Base-by-base conservation (phyloP, 2,113 vertebrate species). In the Sylvia atricapilla region DNA sequence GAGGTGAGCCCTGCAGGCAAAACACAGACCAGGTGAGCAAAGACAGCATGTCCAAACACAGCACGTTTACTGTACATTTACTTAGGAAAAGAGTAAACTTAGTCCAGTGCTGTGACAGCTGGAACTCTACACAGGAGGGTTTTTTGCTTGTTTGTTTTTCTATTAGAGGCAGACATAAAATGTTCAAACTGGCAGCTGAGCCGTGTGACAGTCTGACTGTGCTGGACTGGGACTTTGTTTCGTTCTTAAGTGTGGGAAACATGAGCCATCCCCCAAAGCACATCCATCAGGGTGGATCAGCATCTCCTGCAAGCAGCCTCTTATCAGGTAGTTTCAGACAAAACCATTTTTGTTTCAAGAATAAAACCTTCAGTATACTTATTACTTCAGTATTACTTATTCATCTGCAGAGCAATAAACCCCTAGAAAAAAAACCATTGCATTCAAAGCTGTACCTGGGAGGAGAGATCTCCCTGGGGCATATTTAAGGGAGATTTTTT, bases 41-140 rank as follows among this genome's bases (percentile, higher is more conserved):
- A 73, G 58, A 15, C 64, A 69, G 50, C 87, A 13, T 70, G 93
- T 95, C 77, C 76, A 74, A 74, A 96, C 94, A 94, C 64, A 86
- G 41, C 68, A 77, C 44, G 74, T 90, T 8, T 52, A 83, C 25
- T 27, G 18, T 8, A 23, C 6, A 17, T 83, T 80, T 86, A n/a
- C 73, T 59, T 79, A 76, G 27, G 64, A 37, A 92, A 83, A 60
- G 17, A 25, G 17, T 73, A 69, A 90, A 69, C 50, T 73, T 31
- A 46, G 10, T 63, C 43, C 19, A 87, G 47, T 46, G 64, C 68
- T 70, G 39, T 19, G 17, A 53, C 37, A 80, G 53, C 35, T 49
- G 22, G 25, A 92, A 23, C 43, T 69, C 20, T 13, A 30, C 16
- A 31, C 13, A 59, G 23, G 39, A 81, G 10, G 10, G 28, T 0